Evolutionary conservation across 1,140 invertebrate species (phyloP).

Genomic region (Antheraea pernyi): DNA sequence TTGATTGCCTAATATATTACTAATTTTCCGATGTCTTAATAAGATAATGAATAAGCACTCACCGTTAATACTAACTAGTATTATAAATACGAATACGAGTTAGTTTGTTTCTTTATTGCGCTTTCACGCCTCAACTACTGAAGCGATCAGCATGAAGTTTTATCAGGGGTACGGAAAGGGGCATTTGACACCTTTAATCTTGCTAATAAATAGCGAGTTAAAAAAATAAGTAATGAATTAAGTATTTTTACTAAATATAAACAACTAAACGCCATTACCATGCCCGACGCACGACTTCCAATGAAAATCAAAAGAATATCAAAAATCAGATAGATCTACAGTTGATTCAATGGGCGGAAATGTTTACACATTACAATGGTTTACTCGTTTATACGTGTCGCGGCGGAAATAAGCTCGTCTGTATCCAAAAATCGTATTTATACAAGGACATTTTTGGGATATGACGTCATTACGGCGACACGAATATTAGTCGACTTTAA

Average conservation of each 20-base stretch:
- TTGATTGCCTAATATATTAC: too few species aligned
- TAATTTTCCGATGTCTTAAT: too few species aligned
- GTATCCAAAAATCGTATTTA: conserved; percentile 11
- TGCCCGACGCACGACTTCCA: conserved; percentile 1
- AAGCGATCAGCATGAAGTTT: too few species aligned
- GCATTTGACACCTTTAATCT: too few species aligned
- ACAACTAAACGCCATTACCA: neutral
- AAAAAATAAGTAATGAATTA: too few species aligned
- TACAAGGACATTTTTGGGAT: conserved; percentile 11
- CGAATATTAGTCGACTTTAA: neutral
- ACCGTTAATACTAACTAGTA: too few species aligned
- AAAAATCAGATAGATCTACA: conserved; percentile 43
- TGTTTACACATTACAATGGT: conserved; percentile 51
- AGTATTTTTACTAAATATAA: neutral
- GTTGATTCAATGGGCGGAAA: conserved; percentile 58
- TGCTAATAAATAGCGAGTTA: too few species aligned
- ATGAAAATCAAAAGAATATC: conserved; percentile 29
- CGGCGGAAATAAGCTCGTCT: conserved; percentile 21
- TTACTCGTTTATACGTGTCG: conserved; percentile 31
- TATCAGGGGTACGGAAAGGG: too few species aligned
- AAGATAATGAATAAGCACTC: too few species aligned
- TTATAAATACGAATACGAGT: too few species aligned
- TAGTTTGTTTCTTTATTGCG: too few species aligned
- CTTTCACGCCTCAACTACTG: too few species aligned
- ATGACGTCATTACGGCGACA: conserved; percentile 1